Evolutionary conservation across 2,888 invertebrate genomes (phyloP), one percentile per base, ranked within the genome.

Genomic region (Cyclophora albipunctata): DNA sequence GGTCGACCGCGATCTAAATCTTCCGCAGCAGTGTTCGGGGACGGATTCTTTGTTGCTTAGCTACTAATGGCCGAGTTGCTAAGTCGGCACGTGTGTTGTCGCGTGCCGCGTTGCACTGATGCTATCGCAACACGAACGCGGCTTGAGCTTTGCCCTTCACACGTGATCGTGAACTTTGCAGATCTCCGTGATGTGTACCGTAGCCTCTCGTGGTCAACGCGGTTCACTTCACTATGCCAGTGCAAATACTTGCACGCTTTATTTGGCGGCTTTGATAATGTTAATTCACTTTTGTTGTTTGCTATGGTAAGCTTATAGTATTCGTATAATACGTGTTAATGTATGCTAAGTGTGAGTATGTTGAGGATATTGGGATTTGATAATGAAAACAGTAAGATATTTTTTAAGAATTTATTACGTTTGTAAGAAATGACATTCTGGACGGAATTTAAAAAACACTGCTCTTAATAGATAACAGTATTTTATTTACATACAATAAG

Each of bases 91-190:
- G 77, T 74, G 76, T 72, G 68, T 57, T 72, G 86, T 85, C 87
- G 85, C 86, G 86, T 85, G 86, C 84, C 83, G 73, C 66, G 71
- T 71, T 73, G 63, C 67, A 66, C 53, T 63, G 87, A 87, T 88
- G 62, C 69, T 73, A 87, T 87, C 87, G 74, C 60, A 52, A 75
- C 86, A 86, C 87, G 81, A 85, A 75, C 67, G 74, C 72, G 76
- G 82, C 83, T 75, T 77, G 81, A 75, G 78, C 74, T 78, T 77
- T 82, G 83, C 84, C 80, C 81, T 82, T 86, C 85, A 87, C 87
- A 86, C 87, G 79, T 85, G 86, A 84, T 83, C 77, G 80, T 69
- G 73, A 75, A 73, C 70, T 64, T 71, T 64, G 50, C 51, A 78
- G 85, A 87, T 86, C 85, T 76, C 66, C 63, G 73, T 77, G 80